A percentile compares a stretch with the other conserved stretches of the same genome.
phyloP scores from a whole-genome alignment of 1,140 invertebrate genomes.

The Scaptomyza montana region DNA sequence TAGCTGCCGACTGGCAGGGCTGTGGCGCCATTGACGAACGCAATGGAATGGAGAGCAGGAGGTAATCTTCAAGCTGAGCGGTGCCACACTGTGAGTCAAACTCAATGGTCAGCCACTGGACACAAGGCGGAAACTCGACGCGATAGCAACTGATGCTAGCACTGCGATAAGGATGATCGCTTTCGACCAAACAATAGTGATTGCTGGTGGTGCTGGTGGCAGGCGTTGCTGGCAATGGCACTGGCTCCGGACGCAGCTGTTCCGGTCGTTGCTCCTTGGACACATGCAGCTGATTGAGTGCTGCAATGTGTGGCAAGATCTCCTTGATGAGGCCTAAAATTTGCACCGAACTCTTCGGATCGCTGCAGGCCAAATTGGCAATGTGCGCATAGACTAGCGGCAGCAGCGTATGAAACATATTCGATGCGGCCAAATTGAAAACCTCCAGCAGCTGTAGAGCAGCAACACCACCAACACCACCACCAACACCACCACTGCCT shows the following conservation, averaged over 20 bases:
- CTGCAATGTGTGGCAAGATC: constrained; percentile 94
- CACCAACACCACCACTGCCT: constrained; percentile 17
- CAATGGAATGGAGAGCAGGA: constrained; percentile 93
- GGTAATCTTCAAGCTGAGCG: constrained; percentile 95
- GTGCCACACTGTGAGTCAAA: constrained; percentile 97
- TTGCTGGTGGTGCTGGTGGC: constrained; percentile 87
- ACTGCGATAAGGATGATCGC: constrained; percentile 98
- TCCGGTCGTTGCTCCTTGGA: constrained; percentile 76
- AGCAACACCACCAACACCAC: constrained; percentile 45
- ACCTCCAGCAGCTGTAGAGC: constrained; percentile 72
- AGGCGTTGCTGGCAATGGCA: constrained; percentile 26
- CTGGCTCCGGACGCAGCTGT: constrained; percentile 39
- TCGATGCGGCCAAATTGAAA: constrained; percentile 79
- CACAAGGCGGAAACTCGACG: constrained; percentile 93
- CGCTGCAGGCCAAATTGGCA: constrained; percentile 90
- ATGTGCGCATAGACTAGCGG: constrained; percentile 92
- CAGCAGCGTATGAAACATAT: constrained; percentile 89
- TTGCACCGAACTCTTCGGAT: constrained; percentile 95
- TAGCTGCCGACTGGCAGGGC: constrained; percentile 15
- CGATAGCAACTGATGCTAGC: constrained; percentile 94
- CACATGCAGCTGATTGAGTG: constrained; percentile 89
- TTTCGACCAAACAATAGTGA: constrained; percentile 96
- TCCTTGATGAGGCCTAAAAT: constrained; percentile 95
- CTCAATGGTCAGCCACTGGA: constrained; percentile 96
- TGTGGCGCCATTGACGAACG: constrained; percentile 39